Percentiles rank a stretch among this genome's conserved stretches.
Evolutionary conservation across 2,113 vertebrate genomes (phyloP).

Genomic region (Heloderma charlesbogerti): DNA sequence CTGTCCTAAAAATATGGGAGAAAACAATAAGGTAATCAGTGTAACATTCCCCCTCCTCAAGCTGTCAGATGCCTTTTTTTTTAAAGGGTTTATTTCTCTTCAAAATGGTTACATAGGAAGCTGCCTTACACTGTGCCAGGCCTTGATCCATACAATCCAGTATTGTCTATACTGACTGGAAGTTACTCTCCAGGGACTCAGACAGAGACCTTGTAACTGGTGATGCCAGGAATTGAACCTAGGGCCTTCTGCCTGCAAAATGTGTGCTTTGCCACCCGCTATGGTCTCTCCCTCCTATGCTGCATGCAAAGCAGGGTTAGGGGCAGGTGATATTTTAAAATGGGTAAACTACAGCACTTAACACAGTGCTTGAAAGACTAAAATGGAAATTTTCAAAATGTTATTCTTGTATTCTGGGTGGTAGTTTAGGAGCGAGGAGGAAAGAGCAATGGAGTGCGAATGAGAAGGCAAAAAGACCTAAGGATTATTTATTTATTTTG

Average conservation of each 20-base stretch:
- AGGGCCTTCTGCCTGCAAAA: neutral
- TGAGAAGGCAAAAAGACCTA: neutral
- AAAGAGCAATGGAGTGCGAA: neutral
- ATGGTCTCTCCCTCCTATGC: neutral
- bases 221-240: neutral
- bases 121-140: neutral
- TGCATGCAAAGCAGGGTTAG: neutral
- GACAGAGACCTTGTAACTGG: no score
- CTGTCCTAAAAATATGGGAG: constrained; percentile 33
- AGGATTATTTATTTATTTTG: neutral
- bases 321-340: constrained; percentile 32
- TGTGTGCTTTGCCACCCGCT: neutral
- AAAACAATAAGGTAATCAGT: constrained; percentile 44
- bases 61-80: neutral
- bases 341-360: neutral
- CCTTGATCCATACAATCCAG: neutral
- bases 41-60: constrained; percentile 17
- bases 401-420: neutral
- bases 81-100: neutral
- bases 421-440: neutral
- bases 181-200: neutral
- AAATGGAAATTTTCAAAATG: neutral
- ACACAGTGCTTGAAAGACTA: neutral
- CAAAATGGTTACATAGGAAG: constrained; percentile 3
- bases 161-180: neutral